phyloP scores from a whole-genome alignment of 2,113 vertebrate species.

The Toxotes chatareus region DNA sequence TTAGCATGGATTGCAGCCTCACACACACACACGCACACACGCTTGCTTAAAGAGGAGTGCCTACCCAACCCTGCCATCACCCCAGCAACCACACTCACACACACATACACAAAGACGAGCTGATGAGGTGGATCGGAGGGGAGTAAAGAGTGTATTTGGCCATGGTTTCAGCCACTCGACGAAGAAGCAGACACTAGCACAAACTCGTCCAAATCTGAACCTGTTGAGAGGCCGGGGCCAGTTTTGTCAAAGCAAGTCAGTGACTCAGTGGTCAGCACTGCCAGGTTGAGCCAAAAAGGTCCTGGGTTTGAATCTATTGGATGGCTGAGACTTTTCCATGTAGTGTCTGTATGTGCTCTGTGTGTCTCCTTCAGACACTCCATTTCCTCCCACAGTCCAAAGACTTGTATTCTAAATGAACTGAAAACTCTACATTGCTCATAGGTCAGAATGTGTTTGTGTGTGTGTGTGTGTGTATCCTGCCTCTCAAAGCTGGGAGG shows the following conservation, averaged over 20 bases:
- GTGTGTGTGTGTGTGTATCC: neutral
- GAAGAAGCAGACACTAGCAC: slow-evolving; percentile 57
- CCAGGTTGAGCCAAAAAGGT: neutral
- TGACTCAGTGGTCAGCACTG: neutral
- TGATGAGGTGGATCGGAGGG: slow-evolving; percentile 70
- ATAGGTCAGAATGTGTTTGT: neutral
- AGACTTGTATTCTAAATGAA: neutral
- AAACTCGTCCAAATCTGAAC: slow-evolving; percentile 59
- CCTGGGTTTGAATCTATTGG: neutral
- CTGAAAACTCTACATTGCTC: neutral
- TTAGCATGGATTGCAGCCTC: slow-evolving; percentile 96
- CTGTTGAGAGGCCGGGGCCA: slow-evolving; percentile 42
- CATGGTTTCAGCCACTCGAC: slow-evolving; percentile 57
- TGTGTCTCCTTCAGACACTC: neutral
- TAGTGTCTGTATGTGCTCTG: neutral
- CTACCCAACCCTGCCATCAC: slow-evolving; percentile 81
- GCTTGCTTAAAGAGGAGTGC: slow-evolving; percentile 80
- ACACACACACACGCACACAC: slow-evolving; percentile 54
- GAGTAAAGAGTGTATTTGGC: slow-evolving; percentile 72
- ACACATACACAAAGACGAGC: slow-evolving; percentile 74
- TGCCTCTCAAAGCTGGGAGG: neutral
- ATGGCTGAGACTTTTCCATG: neutral
- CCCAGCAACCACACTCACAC: slow-evolving; percentile 82
- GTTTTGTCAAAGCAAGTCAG: neutral
- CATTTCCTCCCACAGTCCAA: neutral